Conservation (phyloP, 1,140 invertebrate genomes). For the Eriocheir sinensis region DNA sequence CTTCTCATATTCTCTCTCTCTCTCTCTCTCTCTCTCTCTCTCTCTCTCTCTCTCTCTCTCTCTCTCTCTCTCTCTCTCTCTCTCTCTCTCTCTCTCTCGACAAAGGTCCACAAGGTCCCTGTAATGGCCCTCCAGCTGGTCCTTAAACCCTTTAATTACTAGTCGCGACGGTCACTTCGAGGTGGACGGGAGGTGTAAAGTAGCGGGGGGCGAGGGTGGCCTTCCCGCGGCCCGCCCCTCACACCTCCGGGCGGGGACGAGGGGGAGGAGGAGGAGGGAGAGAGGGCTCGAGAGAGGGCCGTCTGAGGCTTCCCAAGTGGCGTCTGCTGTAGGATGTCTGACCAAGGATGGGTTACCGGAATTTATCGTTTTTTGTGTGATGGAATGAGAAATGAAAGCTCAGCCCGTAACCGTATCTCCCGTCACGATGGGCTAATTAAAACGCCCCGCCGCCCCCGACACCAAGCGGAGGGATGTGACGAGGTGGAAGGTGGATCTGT, state of each 20-base stretch:
- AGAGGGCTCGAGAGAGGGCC: no score
- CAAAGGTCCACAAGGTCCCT: background rate
- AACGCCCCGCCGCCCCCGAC: no score
- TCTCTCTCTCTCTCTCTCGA: background rate
- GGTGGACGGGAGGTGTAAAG: background rate
- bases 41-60: constrained; percentile 22
- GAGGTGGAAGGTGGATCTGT: no score
- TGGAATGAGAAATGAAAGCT: background rate
- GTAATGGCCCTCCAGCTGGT: background rate
- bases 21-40: constrained; percentile 9
- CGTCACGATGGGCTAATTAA: background rate
- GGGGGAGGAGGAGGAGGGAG: background rate
- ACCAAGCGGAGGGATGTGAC: no score
- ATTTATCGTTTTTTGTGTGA: background rate
- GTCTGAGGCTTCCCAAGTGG: background rate
- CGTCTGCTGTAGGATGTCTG: background rate
- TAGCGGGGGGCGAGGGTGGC: background rate
- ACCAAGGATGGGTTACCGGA: background rate
- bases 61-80: constrained; percentile 9
- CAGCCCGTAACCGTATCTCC: background rate
- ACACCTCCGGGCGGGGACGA: background rate
- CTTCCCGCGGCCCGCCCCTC: background rate
- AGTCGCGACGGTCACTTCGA: background rate
- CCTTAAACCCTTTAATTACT: constrained; percentile 17
- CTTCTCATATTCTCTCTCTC: no score